Evolutionary conservation across 2,797 vertebrate genomes (phyloP).

Genomic region (Selene dorsalis): DNA sequence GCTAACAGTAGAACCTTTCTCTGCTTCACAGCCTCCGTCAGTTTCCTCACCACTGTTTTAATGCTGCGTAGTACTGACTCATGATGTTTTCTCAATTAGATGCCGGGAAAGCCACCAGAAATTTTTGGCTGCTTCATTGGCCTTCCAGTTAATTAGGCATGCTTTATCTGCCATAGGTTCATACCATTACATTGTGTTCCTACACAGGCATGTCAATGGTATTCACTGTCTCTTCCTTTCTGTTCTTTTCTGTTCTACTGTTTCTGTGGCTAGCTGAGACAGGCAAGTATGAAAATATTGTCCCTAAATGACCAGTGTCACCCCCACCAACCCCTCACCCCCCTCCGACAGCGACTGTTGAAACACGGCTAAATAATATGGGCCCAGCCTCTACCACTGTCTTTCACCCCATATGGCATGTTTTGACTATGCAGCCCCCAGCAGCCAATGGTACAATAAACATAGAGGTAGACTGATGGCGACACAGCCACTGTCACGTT

Average conservation of each 20-base stretch:
- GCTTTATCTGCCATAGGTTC: constrained; percentile 44
- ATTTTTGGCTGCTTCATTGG: constrained; percentile 11
- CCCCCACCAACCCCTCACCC: not conserved
- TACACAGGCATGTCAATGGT: constrained; percentile 78
- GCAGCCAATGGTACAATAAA: constrained; percentile 22
- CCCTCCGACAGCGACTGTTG: constrained; percentile 37
- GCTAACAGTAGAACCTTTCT: not conserved
- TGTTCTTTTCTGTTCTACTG: constrained; percentile 77
- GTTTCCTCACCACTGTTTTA: not conserved
- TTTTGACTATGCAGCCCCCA: constrained; percentile 53
- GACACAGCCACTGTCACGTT: constrained; percentile 21
- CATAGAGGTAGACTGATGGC: constrained; percentile 28
- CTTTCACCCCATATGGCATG: constrained; percentile 68
- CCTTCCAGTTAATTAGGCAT: constrained; percentile 48
- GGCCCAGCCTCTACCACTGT: constrained; percentile 32
- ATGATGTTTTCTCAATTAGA: not conserved
- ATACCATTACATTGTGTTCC: constrained; percentile 66
- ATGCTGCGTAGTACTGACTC: not conserved
- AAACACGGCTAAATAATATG: constrained; percentile 66
- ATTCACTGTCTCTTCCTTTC: constrained; percentile 82
- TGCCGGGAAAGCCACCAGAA: not conserved
- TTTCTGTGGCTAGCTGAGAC: constrained; percentile 86
- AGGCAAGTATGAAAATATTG: constrained; percentile 86
- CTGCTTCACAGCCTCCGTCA: not conserved
- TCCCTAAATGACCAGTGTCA: constrained; percentile 53